Evolutionary conservation across 2,888 invertebrate genomes (phyloP), one percentile per base, ranked within the genome.

Genomic region (Incurvaria masculella): DNA sequence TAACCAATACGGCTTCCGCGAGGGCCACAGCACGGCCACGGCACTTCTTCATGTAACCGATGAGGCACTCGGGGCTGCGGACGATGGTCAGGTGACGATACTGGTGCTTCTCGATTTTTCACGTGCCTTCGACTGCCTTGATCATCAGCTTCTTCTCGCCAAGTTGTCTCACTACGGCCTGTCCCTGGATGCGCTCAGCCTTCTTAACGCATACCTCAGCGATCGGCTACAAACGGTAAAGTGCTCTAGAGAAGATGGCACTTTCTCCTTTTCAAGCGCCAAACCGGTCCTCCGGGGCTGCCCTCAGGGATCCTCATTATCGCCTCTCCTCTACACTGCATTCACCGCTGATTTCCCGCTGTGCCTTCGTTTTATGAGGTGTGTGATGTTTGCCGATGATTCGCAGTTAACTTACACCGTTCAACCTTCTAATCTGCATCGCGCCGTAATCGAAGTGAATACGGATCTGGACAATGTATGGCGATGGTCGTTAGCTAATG

Each of bases 11-110:
- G 44, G 44, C 10, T 44, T 44, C 16, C 44, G 44, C 3, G 26
- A 23, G 26, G 23, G 44, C 11, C 23, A 44, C 23, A 23, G 44
- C 16, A 44, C 44, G 1, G 50, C 47, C 21, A 49, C 52, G 14
- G 53, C 55, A 10, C 21, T 55, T 6, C 18, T 51, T 1, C 49
- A 51, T 21, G 52, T 54, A 1, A 52, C 53, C 19, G 53, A 55
- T 33, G 52, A 54, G 33, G 17, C 53, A 0, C 44, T 43, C 1
- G 48, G 42, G 33, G 55, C 54, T 4, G 50, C 52, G 0, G 55
- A 55, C 20, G 18, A 14, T 14, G 52, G 49, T 4, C 27, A 46
- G 11, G 45, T 46, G 17, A 54, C 46, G 27, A 43, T 51, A 6
- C 4, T 54, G 45, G 50, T 54, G 2, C 33, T 54, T 2, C 39